A percentile compares a stretch with the other conserved stretches of the same genome.
Conservation (phyloP, 2,113 vertebrate species). For the Turnix velox region DNA sequence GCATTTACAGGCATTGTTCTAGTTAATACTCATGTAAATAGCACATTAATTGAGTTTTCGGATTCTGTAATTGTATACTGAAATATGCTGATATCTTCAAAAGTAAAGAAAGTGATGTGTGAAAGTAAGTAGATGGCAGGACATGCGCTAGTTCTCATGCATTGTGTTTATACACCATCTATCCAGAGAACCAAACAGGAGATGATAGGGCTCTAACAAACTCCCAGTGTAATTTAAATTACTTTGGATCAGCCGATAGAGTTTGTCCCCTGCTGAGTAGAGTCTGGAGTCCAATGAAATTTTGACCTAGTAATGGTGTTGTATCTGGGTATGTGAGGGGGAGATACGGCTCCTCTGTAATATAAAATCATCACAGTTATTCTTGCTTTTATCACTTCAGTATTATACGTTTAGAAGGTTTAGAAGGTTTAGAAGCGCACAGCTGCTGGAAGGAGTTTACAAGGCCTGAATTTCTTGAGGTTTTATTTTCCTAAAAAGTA, state of each 20-base stretch:
- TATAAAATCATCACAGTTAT: neutral
- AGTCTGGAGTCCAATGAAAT: neutral
- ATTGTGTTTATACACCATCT: neutral
- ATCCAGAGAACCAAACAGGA: neutral
- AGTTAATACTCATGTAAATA: constrained; percentile 48
- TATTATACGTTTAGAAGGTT: neutral
- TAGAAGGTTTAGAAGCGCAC: neutral
- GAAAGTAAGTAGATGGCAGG: neutral
- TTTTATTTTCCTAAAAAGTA: fast-evolving
- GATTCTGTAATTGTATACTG: neutral
- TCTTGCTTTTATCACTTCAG: neutral
- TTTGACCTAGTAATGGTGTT: neutral
- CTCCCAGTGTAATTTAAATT: neutral
- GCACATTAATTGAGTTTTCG: constrained; percentile 43
- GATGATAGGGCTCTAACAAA: neutral
- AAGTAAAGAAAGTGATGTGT: neutral
- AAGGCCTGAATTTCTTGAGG: neutral
- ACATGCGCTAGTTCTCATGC: neutral
- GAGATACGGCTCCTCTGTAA: neutral
- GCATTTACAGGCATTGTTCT: constrained; percentile 38
- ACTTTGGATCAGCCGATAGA: neutral
- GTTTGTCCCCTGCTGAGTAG: neutral
- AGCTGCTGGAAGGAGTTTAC: neutral
- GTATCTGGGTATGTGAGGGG: fast-evolving
- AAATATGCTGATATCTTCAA: constrained; percentile 16